phyloP scores from a whole-genome alignment of 2,113 vertebrate species.

The Mungos mungo region DNA sequence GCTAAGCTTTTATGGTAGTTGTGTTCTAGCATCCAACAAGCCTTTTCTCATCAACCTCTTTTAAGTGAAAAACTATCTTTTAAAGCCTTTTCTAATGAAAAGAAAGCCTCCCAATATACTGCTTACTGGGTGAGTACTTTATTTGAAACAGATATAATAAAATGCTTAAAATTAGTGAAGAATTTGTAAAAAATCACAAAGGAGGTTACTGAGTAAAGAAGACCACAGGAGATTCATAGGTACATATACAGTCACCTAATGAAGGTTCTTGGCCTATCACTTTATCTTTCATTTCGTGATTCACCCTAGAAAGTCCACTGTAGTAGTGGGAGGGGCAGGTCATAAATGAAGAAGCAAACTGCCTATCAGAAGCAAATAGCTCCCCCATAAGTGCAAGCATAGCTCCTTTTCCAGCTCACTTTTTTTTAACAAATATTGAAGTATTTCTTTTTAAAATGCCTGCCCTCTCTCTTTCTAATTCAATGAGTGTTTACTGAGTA shows the following conservation, averaged over 20 bases:
- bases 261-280: background rate
- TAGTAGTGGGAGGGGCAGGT: background rate
- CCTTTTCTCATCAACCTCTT: background rate
- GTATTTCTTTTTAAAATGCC: background rate
- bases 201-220: background rate
- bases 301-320: background rate
- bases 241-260: background rate
- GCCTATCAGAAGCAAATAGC: background rate
- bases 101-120: background rate
- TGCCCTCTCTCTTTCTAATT: background rate
- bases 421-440: background rate
- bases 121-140: background rate
- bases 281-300: background rate
- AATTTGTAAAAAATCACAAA: background rate
- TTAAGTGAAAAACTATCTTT: background rate
- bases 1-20: background rate
- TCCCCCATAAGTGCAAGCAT: background rate
- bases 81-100: constrained; percentile 11
- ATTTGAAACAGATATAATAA: background rate
- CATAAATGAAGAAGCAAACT: background rate
- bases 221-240: background rate
- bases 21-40: background rate
- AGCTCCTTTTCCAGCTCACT: background rate
- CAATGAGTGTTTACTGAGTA: background rate
- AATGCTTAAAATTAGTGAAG: constrained; percentile 25